These are phyloP conservation scores for Gambusia yucatana DNA, from an alignment of 2,797 vertebrate genomes.

Conservation along the genomic window DNA sequence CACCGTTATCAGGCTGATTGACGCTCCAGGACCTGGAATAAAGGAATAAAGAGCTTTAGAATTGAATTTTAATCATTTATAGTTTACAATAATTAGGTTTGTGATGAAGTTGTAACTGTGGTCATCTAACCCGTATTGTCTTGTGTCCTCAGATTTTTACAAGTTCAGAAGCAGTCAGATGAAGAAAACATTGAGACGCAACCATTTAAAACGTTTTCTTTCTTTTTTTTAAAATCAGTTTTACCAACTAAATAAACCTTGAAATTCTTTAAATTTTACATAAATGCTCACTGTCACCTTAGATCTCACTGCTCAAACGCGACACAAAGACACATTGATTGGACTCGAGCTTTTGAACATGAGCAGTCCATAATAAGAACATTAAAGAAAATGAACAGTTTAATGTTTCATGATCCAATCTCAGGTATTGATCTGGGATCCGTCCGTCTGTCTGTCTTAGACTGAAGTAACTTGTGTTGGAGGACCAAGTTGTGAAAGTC, in stretches of 20 bases:
- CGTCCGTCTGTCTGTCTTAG: background rate
- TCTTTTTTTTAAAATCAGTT: background rate
- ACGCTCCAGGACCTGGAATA: no score
- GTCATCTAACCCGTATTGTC: background rate
- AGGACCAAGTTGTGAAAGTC: background rate
- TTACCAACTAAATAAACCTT: background rate
- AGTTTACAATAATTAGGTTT: background rate
- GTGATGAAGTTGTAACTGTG: background rate
- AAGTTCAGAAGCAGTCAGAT: background rate
- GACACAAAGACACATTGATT: background rate
- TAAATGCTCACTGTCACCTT: background rate
- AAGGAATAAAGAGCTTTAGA: background rate
- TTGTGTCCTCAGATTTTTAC: background rate
- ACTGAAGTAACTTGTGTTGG: background rate
- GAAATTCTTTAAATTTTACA: background rate
- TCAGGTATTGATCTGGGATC: background rate
- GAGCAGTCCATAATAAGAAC: background rate
- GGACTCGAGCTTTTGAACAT: background rate
- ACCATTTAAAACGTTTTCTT: background rate
- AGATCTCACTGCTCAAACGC: background rate
- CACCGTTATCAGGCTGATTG: conserved; percentile 7
- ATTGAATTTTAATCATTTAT: background rate
- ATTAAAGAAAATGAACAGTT: background rate
- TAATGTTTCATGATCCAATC: background rate
- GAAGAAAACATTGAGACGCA: background rate